Conservation (phyloP, 2,113 vertebrate species). For the Patagioenas fasciata region DNA sequence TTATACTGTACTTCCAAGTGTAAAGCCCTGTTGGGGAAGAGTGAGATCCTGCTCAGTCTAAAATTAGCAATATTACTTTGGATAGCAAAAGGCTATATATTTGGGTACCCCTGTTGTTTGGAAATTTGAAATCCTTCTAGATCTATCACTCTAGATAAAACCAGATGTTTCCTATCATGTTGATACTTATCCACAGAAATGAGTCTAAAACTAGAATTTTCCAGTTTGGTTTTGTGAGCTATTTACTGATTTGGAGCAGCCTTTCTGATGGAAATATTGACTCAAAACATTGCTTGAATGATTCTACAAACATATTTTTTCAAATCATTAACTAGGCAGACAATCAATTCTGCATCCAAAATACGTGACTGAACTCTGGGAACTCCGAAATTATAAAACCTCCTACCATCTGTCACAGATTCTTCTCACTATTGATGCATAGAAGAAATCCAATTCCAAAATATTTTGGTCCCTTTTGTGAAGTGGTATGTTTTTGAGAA, state of each 20-base stretch:
- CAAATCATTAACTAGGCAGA: not conserved
- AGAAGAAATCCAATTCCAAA: not conserved
- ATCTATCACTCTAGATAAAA: not conserved
- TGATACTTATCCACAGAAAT: not conserved
- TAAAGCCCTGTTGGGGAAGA: not conserved
- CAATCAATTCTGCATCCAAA: not conserved
- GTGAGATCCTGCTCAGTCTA: not conserved
- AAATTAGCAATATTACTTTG: not conserved
- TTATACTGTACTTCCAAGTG: not conserved
- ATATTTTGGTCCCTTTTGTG: not conserved
- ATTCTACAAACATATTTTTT: not conserved
- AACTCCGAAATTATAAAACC: not conserved
- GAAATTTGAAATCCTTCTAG: not conserved
- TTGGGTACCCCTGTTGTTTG: not conserved
- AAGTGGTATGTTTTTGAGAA: not conserved
- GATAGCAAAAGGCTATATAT: not conserved
- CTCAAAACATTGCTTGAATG: not conserved
- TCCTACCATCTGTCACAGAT: not conserved
- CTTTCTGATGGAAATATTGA: not conserved
- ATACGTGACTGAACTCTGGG: rapidly evolving
- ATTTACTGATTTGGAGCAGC: not conserved
- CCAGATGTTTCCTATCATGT: not conserved
- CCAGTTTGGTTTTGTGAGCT: not conserved
- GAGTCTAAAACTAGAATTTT: not conserved
- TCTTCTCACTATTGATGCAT: not conserved